Percentiles rank a stretch among this genome's conserved stretches.
These are phyloP conservation scores for Calameuta pallipes DNA, from an alignment of 2,888 invertebrate genomes.

Conservation along the genomic window DNA sequence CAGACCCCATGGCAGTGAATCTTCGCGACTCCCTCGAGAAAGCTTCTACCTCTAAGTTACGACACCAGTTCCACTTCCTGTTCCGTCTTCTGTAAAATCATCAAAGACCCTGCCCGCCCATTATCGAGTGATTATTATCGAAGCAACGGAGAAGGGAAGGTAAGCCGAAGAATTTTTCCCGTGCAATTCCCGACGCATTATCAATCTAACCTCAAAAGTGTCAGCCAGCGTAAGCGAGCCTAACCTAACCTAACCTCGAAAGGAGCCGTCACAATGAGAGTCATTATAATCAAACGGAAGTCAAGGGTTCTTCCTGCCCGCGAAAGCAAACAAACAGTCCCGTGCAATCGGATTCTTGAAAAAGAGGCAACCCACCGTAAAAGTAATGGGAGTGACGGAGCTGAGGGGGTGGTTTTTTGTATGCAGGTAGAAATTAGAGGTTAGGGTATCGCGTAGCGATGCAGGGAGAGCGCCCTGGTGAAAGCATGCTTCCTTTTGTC, in stretches of 20 bases:
- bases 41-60: not conserved
- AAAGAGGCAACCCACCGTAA: not conserved
- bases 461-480: not conserved
- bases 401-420: not conserved
- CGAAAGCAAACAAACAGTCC: not conserved
- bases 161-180: not conserved
- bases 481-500: not conserved
- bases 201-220: not conserved
- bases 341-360: not conserved
- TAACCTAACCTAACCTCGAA: not conserved
- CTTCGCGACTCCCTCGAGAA: conserved; percentile 22
- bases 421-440: not conserved
- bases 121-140: not conserved
- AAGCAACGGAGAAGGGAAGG: not conserved
- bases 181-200: not conserved
- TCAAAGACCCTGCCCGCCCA: not conserved
- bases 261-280: not conserved
- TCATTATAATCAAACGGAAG: not conserved
- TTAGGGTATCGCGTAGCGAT: not conserved
- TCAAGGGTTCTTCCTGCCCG: not conserved
- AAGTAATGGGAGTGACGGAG: not conserved
- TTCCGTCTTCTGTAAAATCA: not conserved
- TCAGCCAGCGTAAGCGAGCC: not conserved
- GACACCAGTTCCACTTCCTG: not conserved
- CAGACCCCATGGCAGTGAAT: conserved; percentile 31